These are phyloP conservation scores for Oscheius sp. DNA, from an alignment of 2,888 invertebrate genomes.

Conservation along the genomic window DNA sequence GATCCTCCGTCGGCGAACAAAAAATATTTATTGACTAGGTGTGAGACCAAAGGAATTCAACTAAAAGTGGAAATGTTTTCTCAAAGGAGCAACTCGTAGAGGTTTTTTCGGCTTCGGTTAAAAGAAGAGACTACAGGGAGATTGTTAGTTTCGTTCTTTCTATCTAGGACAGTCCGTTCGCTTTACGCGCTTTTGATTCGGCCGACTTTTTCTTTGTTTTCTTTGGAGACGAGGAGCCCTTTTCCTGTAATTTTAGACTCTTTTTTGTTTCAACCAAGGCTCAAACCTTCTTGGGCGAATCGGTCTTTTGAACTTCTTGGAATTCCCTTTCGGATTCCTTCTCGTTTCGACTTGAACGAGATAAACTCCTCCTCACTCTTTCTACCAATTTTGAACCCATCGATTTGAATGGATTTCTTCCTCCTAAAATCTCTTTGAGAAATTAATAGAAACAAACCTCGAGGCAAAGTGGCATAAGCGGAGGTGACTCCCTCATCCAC, in stretches of 20 bases:
- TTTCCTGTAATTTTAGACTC: slow-evolving; percentile 13
- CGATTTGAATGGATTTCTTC: slow-evolving; percentile 57
- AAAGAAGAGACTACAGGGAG: too few relatives aligned
- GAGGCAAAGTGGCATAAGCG: slow-evolving; percentile 51
- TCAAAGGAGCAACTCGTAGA: slow-evolving; percentile 2
- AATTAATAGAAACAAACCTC: slow-evolving; percentile 31
- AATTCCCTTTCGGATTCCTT: slow-evolving; percentile 42
- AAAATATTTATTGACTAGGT: background rate
- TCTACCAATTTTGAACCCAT: slow-evolving; percentile 67
- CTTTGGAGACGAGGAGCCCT: slow-evolving; percentile 49
- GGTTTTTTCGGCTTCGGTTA: too few relatives aligned
- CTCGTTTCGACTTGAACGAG: slow-evolving; percentile 47
- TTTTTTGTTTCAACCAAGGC: background rate
- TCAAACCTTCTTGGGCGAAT: slow-evolving; percentile 42
- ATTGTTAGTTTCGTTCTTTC: too few relatives aligned
- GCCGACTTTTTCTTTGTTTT: slow-evolving; percentile 62
- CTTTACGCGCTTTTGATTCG: slow-evolving; percentile 56
- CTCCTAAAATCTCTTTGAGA: slow-evolving; percentile 26
- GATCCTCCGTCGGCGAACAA: background rate
- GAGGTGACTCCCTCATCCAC: slow-evolving; percentile 45
- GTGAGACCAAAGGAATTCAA: too few relatives aligned
- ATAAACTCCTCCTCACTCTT: slow-evolving; percentile 61
- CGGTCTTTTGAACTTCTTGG: slow-evolving; percentile 30
- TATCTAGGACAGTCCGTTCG: slow-evolving; percentile 19
- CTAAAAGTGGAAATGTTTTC: slow-evolving; percentile 16